These are phyloP conservation scores for Petrocephalus zakoni DNA, from an alignment of 2,113 vertebrate species.

Conservation along the genomic window DNA sequence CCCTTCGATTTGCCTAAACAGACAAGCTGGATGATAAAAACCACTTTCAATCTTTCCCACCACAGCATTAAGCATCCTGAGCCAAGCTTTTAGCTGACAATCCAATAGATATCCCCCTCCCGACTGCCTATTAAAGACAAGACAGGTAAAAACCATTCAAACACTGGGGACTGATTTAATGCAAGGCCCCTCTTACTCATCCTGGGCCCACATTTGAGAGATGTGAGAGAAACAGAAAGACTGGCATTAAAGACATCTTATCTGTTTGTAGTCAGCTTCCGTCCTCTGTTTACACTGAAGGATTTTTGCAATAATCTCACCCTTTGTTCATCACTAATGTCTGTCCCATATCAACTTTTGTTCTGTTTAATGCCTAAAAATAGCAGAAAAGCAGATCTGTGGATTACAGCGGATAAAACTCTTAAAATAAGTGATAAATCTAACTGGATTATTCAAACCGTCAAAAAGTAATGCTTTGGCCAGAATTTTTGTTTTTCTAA, in stretches of 20 bases:
- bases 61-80: background rate
- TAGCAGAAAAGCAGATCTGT: background rate
- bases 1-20: background rate
- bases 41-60: background rate
- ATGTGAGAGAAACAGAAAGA: background rate
- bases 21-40: background rate
- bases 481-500: background rate
- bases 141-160: slow-evolving; percentile 4
- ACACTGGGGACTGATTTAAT: background rate
- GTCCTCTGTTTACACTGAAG: background rate
- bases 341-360: background rate
- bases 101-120: background rate
- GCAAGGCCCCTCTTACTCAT: background rate
- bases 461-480: background rate
- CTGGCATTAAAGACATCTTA: background rate
- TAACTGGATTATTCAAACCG: background rate
- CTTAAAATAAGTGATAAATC: background rate
- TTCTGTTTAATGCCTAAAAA: background rate
- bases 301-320: background rate
- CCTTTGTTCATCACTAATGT: background rate
- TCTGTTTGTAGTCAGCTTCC: background rate
- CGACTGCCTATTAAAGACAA: background rate
- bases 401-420: background rate
- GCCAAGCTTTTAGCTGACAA: slow-evolving; percentile 3
- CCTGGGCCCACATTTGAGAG: background rate